Evolutionary conservation across 2,113 vertebrate species (phyloP).

Genomic region (Craseonycteris thonglongyai): DNA sequence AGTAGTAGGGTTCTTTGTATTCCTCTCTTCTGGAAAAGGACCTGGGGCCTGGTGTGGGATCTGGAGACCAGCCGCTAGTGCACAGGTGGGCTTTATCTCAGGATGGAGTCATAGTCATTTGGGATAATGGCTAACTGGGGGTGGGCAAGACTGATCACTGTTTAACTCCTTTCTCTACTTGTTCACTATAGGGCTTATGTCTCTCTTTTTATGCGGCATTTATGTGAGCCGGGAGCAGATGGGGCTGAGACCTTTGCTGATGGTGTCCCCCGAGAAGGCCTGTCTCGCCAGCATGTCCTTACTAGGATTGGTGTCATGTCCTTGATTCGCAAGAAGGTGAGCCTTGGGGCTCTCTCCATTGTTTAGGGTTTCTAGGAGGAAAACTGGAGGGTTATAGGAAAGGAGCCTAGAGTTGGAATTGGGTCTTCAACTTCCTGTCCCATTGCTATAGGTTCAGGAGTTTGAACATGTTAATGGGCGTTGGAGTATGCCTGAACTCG

Average conservation of each 20-base stretch:
- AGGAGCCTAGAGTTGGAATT: background rate
- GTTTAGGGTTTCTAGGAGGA: background rate
- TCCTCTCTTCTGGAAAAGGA: background rate
- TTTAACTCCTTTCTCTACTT: background rate
- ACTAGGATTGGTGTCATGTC: constrained; percentile 99
- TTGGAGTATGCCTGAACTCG: constrained; percentile 98
- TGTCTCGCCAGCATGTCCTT: constrained; percentile 96
- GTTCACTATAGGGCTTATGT: constrained; percentile 88
- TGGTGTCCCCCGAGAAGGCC: constrained; percentile 94
- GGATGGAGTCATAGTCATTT: background rate
- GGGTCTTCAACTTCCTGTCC: background rate
- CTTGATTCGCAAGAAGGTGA: constrained; percentile 97
- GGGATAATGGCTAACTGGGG: background rate
- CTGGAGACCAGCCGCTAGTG: background rate
- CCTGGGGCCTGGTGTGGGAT: background rate
- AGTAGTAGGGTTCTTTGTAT: background rate
- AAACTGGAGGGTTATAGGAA: background rate
- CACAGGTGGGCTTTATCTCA: background rate
- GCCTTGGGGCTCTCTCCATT: background rate
- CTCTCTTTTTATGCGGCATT: constrained; percentile 97
- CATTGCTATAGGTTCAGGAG: constrained; percentile 89
- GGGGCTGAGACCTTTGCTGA: constrained; percentile 98
- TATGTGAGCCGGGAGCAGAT: constrained; percentile 97
- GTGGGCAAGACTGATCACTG: background rate
- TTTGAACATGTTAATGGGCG: constrained; percentile 98